phyloP scores from a whole-genome alignment of 2,113 vertebrate species.

The Rutilus rutilus region DNA sequence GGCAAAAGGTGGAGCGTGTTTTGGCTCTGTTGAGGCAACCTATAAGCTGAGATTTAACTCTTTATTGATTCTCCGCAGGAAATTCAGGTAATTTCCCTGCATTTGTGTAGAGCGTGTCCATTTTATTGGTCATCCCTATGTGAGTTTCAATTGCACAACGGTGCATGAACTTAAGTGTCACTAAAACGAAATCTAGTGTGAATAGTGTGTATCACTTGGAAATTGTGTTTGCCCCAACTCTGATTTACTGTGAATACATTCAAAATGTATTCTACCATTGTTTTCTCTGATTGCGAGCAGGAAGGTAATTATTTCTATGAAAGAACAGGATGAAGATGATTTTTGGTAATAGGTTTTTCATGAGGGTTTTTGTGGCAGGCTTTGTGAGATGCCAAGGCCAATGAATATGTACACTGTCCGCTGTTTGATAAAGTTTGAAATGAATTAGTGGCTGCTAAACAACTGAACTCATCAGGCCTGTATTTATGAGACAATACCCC shows the following conservation, averaged over 20 bases:
- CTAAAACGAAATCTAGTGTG: background rate
- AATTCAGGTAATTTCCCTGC: slow-evolving; percentile 8
- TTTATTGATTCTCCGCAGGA: background rate
- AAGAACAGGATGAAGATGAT: slow-evolving; percentile 54
- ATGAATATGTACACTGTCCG: slow-evolving; percentile 60
- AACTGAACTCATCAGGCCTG: slow-evolving; percentile 48
- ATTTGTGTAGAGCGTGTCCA: background rate
- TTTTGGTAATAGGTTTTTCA: slow-evolving; percentile 53
- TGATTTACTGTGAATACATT: slow-evolving; percentile 36
- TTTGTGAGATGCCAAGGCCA: slow-evolving; percentile 48
- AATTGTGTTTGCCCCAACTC: slow-evolving; percentile 21
- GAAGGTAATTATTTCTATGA: slow-evolving; percentile 50
- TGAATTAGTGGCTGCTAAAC: slow-evolving; percentile 58
- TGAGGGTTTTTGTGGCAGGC: slow-evolving; percentile 44
- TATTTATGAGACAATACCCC: slow-evolving; percentile 51
- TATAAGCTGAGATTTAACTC: slow-evolving; percentile 12
- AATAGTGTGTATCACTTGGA: background rate
- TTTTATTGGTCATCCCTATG: background rate
- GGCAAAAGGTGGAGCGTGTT: slow-evolving; percentile 35
- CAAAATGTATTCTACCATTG: slow-evolving; percentile 1
- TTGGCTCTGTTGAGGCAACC: slow-evolving; percentile 23
- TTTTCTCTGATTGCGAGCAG: slow-evolving; percentile 2
- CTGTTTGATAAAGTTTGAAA: slow-evolving; percentile 51
- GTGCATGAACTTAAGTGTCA: background rate
- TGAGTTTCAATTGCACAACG: background rate